phyloP scores from a whole-genome alignment of 2,888 invertebrate species.

The Eupeodes luniger region DNA sequence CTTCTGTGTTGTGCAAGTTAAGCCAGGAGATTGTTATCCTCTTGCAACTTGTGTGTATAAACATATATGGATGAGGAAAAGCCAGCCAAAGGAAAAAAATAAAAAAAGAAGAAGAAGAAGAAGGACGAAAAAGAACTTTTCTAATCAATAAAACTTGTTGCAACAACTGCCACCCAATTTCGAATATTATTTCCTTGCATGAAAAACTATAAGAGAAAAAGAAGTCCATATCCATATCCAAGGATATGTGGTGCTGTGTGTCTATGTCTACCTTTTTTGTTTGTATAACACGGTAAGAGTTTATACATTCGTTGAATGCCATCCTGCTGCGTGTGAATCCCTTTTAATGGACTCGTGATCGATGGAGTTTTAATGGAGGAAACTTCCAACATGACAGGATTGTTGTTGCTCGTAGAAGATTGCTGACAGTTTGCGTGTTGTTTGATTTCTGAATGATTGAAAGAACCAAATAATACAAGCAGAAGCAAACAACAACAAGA shows the following conservation, averaged over 20 bases:
- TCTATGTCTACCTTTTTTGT: conserved; percentile 9
- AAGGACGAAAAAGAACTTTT: conserved; percentile 34
- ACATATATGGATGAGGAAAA: background rate
- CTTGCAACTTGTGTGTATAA: background rate
- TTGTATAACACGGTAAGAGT: background rate
- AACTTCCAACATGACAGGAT: conserved; percentile 65
- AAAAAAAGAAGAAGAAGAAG: background rate
- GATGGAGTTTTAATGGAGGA: conserved; percentile 72
- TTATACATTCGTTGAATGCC: background rate
- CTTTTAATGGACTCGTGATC: conserved; percentile 65
- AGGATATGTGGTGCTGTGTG: background rate
- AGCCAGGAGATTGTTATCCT: conserved; percentile 5
- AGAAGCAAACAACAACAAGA: background rate
- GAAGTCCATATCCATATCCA: background rate
- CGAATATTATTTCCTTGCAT: background rate
- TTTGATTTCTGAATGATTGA: conserved; percentile 29
- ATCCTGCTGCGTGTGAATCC: conserved; percentile 23
- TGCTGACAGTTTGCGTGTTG: conserved; percentile 69
- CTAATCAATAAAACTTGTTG: conserved; percentile 73
- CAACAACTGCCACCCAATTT: conserved; percentile 47
- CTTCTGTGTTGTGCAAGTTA: background rate
- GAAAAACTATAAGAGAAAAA: background rate
- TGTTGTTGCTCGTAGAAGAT: conserved; percentile 52
- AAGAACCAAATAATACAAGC: background rate
- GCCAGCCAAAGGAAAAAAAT: background rate